Conservation (phyloP, 2,888 invertebrate genomes). For the Thyatira batis region DNA sequence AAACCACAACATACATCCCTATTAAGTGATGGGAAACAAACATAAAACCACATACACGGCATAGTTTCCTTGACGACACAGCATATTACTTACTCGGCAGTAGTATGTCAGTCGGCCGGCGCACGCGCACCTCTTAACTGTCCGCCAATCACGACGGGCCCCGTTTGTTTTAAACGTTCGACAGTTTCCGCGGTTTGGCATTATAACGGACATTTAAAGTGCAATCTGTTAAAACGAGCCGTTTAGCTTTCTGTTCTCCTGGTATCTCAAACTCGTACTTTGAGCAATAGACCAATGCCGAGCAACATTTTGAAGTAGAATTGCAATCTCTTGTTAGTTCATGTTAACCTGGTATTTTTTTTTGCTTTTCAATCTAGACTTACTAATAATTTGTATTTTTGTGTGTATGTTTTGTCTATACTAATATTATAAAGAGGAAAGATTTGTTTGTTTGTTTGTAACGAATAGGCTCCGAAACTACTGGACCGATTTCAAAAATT, state of each 20-base stretch:
- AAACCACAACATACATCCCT: neutral
- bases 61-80: neutral
- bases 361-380: no score
- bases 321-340: no score
- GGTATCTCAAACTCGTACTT: no score
- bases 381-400: no score
- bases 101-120: constrained; percentile 2
- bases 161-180: neutral
- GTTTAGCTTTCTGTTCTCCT: neutral
- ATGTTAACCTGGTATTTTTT: no score
- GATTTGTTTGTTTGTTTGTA: no score
- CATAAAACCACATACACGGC: neutral
- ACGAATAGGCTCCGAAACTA: no score
- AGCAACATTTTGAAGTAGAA: no score
- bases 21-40: neutral
- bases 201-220: neutral
- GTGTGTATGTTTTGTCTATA: no score
- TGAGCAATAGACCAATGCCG: no score
- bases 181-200: neutral
- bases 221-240: neutral
- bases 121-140: constrained; percentile 3
- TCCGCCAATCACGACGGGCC: neutral
- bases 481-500: no score
- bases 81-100: neutral
- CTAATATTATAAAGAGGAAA: no score